A percentile compares a stretch with the other conserved stretches of the same genome.
Conservation (phyloP, 2,113 vertebrate genomes). For the Fulica atra region DNA sequence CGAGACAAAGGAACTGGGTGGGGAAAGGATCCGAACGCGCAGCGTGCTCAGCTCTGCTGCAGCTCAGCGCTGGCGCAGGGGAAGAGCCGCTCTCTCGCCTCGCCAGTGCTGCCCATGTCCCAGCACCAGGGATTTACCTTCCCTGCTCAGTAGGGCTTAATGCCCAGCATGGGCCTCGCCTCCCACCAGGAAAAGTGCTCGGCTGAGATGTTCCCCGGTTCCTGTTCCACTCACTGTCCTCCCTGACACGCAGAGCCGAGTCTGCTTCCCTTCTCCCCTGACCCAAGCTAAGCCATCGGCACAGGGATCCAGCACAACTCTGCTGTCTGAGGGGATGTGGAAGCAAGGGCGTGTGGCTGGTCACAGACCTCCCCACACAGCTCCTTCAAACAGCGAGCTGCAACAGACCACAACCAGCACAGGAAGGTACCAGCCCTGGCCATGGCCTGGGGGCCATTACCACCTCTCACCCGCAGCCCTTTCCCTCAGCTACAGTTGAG, state of each 20-base stretch:
- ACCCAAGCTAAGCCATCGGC: rapidly evolving
- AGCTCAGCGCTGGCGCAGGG: not conserved
- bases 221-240: not conserved
- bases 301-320: not conserved
- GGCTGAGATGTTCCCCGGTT: rapidly evolving
- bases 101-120: not conserved
- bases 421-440: rapidly evolving
- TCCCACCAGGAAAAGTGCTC: not conserved
- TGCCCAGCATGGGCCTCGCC: rapidly evolving
- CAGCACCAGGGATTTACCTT: not conserved
- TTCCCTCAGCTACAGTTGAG: rapidly evolving
- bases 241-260: not conserved
- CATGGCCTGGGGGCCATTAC: rapidly evolving
- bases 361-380: not conserved
- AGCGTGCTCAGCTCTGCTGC: not conserved
- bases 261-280: not conserved
- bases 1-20: constrained; percentile 48
- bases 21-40: not conserved
- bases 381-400: not conserved
- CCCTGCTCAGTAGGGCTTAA: not conserved
- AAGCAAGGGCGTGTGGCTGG: not conserved
- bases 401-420: not conserved
- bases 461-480: not conserved
- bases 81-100: not conserved
- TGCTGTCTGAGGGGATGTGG: not conserved